Evolutionary conservation across 2,113 vertebrate species (phyloP), one percentile per base, ranked within the genome.

Genomic region (Setophaga kirtlandii): DNA sequence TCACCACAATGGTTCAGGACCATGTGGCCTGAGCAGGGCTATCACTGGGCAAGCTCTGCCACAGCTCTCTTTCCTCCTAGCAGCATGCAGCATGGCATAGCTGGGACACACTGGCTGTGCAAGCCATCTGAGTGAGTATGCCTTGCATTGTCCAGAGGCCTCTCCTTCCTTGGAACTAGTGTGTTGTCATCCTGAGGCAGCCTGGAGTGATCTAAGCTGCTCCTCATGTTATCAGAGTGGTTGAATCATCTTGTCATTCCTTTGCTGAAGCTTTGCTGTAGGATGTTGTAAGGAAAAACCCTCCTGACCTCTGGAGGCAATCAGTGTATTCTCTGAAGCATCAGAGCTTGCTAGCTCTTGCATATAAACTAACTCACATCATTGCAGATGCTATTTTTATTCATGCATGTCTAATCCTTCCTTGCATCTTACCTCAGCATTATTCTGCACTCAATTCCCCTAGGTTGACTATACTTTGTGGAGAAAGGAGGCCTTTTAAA

Each of bases 341-440:
- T 30, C 65, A 92, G 79, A 90, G 91, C 92, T 90, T 87, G 83
- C 73, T 81, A 87, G 86, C 83, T 88, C 90, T 93, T 95, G 88
- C 76, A 93, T 93, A 95, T 75, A 89, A 93, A 93, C 56, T 87
- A 96, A 68, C 56, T 96, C 75, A 75, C 76, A 87, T 89, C 94
- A 68, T 28, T 87, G 92, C 80, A 82, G 77, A 89, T 93, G 83
- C 76, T 96, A 90, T 96, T 97, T 96, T 96, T 93, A 90, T 83
- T 95, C 90, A 78, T 89, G 88, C 80, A 65, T 91, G 69, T 94
- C 96, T 96, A 94, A 97, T 92, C 62, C 86, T 92, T 89, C 80
- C 83, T 90, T 94, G 76, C 24, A 76, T 91, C 81, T 94, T 96
- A 95, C 89, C 93, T 96, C 94, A 92, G 93, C 93, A 89, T 94